Evolutionary conservation across 2,797 vertebrate genomes (phyloP).

Genomic region (Perdix hodgsoniae): DNA sequence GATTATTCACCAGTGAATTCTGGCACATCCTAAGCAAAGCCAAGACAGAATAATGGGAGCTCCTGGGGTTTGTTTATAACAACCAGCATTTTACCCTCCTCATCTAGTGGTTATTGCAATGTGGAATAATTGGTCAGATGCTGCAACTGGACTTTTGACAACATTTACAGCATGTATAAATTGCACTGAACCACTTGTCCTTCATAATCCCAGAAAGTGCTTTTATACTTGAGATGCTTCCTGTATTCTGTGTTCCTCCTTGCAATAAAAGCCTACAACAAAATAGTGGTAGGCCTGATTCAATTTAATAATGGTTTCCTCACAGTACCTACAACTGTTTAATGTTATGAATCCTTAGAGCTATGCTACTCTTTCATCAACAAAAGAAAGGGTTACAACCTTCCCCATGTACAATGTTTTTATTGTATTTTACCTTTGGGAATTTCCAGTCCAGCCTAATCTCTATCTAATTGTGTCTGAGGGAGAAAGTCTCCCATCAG

Average conservation of each 20-base stretch:
- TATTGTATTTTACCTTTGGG: constrained; percentile 73
- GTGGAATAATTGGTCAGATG: constrained; percentile 7
- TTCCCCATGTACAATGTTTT: constrained; percentile 59
- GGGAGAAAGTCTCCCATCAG: constrained; percentile 58
- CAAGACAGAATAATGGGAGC: neutral
- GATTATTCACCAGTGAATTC: neutral
- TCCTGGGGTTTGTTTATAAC: constrained; percentile 18
- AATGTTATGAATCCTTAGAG: constrained; percentile 71
- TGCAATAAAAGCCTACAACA: constrained; percentile 54
- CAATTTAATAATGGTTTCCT: constrained; percentile 65
- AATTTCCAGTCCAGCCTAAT: constrained; percentile 59
- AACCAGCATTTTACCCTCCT: neutral
- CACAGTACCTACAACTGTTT: constrained; percentile 61
- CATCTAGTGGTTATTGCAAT: neutral
- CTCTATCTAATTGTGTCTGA: constrained; percentile 56
- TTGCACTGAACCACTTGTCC: constrained; percentile 57
- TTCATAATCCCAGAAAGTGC: constrained; percentile 66
- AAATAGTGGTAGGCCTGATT: constrained; percentile 43
- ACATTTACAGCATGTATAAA: constrained; percentile 49
- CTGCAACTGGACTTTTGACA: constrained; percentile 45
- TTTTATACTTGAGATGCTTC: constrained; percentile 51
- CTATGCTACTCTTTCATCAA: constrained; percentile 65
- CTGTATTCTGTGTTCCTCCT: constrained; percentile 16
- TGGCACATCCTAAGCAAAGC: neutral
- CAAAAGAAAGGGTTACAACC: constrained; percentile 67